Evolutionary conservation across 2,888 invertebrate species (phyloP).

Genomic region (Troglohyphantes excavatus): DNA sequence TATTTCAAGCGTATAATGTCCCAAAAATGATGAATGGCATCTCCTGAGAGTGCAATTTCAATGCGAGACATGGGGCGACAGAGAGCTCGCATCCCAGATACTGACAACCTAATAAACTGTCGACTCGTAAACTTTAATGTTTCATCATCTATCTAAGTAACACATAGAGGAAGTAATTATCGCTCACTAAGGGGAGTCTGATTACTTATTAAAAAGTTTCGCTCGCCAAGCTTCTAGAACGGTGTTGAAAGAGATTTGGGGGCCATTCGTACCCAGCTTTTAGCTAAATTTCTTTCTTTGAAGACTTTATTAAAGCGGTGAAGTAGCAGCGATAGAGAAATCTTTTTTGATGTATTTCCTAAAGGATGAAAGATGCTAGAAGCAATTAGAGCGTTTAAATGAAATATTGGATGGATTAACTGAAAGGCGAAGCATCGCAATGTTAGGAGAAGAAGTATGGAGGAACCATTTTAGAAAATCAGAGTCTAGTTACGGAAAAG

Average conservation of each 20-base stretch:
- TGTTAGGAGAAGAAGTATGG: too few species aligned
- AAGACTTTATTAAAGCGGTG: neutral
- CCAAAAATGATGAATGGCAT: slow-evolving; percentile 19
- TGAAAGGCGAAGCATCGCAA: neutral
- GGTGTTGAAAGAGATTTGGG: neutral
- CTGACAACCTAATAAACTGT: slow-evolving; percentile 74
- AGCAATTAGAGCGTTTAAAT: neutral
- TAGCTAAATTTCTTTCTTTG: neutral
- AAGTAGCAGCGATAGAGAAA: neutral
- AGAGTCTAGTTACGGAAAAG: too few species aligned
- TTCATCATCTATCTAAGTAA: slow-evolving; percentile 65
- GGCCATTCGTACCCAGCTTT: neutral
- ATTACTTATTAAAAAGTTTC: slow-evolving; percentile 58
- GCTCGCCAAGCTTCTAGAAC: too few species aligned
- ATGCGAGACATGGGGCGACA: neutral
- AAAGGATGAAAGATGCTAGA: neutral
- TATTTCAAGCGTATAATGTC: slow-evolving; percentile 26
- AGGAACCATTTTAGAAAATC: too few species aligned
- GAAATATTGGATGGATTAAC: neutral
- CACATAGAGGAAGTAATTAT: slow-evolving; percentile 60
- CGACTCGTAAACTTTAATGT: slow-evolving; percentile 40
- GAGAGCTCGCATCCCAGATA: neutral
- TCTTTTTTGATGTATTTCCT: neutral
- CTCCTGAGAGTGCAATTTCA: neutral
- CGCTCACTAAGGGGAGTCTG: slow-evolving; percentile 63